Evolutionary conservation across 2,888 invertebrate genomes (phyloP).

Genomic region (Glyphotaelius pellucidus): DNA sequence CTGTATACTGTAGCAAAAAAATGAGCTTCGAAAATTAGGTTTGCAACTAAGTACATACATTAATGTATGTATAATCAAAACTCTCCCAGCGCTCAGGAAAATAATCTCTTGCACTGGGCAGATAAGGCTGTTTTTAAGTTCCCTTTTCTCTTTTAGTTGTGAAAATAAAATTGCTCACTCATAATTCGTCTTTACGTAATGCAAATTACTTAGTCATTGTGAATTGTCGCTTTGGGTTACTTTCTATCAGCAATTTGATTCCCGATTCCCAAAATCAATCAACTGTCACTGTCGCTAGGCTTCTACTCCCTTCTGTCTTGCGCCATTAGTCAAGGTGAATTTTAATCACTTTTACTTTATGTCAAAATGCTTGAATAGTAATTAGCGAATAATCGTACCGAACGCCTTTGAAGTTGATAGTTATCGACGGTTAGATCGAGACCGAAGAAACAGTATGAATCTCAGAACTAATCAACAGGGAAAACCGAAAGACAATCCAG

Average conservation of each 20-base stretch:
- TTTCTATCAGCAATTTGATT: not conserved
- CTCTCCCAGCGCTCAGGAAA: not conserved
- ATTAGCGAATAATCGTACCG: not conserved
- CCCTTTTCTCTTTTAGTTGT: not conserved
- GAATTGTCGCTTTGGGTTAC: not conserved
- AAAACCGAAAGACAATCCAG: not conserved
- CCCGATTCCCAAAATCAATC: conserved; percentile 26
- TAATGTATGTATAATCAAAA: not conserved
- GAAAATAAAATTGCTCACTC: not conserved
- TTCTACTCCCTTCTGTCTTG: not conserved
- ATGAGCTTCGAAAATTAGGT: too few species aligned
- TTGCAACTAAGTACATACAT: too few species aligned
- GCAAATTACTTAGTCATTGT: not conserved
- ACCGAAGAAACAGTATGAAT: not conserved
- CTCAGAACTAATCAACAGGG: not conserved
- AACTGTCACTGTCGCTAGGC: not conserved
- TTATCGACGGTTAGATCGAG: not conserved
- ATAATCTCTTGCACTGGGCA: not conserved
- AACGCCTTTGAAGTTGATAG: not conserved
- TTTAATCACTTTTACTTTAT: not conserved
- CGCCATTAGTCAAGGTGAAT: not conserved
- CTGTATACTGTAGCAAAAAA: too few species aligned
- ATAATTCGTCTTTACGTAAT: not conserved
- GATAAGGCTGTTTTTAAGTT: not conserved
- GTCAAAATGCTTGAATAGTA: not conserved